These are phyloP conservation scores for Vanacampus margaritifer DNA, from an alignment of 2,113 vertebrate species.

Conservation along the genomic window DNA sequence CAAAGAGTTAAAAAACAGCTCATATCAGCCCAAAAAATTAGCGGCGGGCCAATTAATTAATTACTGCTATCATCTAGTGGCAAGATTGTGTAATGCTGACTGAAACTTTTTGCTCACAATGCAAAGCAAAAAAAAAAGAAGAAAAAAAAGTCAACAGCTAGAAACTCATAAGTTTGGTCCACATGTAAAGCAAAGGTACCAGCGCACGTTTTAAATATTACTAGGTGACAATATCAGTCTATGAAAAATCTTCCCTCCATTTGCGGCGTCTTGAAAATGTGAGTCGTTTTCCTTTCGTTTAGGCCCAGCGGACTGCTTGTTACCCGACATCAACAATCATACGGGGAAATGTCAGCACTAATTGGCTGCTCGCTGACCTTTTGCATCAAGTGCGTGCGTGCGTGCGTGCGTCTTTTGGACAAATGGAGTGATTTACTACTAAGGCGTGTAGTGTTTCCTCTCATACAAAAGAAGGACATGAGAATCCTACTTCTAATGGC, in stretches of 20 bases:
- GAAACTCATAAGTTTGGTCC: not conserved
- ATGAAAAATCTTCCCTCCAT: not conserved
- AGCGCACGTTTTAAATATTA: not conserved
- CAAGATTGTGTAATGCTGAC: too few species aligned
- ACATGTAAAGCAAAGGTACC: not conserved
- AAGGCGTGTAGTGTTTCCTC: not conserved
- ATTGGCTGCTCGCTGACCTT: slow-evolving; percentile 67
- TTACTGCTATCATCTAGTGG: too few species aligned
- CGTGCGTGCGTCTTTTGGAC: not conserved
- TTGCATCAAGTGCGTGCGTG: slow-evolving; percentile 23
- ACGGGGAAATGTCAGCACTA: slow-evolving; percentile 63
- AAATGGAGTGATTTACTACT: slow-evolving; percentile 1
- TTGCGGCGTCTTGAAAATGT: not conserved
- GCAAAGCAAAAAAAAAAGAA: too few species aligned
- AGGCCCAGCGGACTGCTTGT: slow-evolving; percentile 17
- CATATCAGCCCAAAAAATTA: too few species aligned
- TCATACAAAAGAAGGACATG: not conserved
- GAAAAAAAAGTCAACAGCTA: too few species aligned
- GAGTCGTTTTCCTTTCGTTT: not conserved
- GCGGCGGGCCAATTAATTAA: too few species aligned
- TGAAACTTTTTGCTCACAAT: too few species aligned
- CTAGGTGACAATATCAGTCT: not conserved
- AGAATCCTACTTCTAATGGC: not conserved
- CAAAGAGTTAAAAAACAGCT: too few species aligned
- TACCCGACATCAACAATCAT: slow-evolving; percentile 54